These are phyloP conservation scores for Hafferia zeledoni DNA, from an alignment of 2,797 vertebrate species.

Conservation along the genomic window DNA sequence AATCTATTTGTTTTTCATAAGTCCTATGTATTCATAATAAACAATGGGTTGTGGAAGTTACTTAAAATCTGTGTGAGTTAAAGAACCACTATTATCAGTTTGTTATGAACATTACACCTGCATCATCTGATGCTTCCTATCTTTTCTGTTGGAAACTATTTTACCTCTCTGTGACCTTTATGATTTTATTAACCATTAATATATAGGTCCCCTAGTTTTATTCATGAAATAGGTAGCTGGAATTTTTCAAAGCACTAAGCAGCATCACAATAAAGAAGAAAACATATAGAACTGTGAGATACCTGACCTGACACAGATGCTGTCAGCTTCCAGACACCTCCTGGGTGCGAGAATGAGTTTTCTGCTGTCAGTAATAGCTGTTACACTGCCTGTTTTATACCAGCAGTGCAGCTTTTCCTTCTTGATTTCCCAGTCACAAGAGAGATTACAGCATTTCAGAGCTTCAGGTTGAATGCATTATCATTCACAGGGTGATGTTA, in stretches of 20 bases:
- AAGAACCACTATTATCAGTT: neutral
- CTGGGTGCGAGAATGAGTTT: constrained; percentile 9
- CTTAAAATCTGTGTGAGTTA: neutral
- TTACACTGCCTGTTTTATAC: neutral
- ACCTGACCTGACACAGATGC: neutral
- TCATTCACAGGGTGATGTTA: neutral
- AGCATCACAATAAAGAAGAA: neutral
- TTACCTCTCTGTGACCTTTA: neutral
- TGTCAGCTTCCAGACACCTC: neutral
- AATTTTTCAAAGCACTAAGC: neutral
- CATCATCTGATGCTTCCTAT: neutral
- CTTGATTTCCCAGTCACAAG: neutral
- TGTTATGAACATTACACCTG: neutral
- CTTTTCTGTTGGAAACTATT: neutral
- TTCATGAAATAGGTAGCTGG: neutral
- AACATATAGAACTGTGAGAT: neutral
- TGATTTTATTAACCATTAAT: neutral
- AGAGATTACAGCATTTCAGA: neutral
- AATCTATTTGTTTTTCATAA: neutral
- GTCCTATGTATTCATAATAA: neutral
- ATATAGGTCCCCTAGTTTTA: neutral
- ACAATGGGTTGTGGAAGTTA: neutral
- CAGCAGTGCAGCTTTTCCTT: neutral
- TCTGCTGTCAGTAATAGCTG: neutral
- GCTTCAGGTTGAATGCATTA: neutral